Evolutionary conservation across 1,140 invertebrate genomes (phyloP).

Genomic region (Drosophila neocordata): DNA sequence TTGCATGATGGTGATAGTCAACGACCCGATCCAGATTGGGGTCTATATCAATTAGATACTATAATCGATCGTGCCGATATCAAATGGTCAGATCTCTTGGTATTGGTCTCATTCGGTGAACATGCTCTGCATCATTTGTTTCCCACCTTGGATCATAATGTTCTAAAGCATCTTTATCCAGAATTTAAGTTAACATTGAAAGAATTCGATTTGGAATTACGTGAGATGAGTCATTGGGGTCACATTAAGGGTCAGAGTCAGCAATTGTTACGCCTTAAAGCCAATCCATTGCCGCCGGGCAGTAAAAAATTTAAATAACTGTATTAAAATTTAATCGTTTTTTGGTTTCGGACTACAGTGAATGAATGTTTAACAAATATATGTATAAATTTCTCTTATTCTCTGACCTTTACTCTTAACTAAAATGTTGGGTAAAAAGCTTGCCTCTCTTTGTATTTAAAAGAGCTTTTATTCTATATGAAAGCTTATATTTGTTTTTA

Average conservation of each 20-base stretch:
- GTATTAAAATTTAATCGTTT: not conserved
- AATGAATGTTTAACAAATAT: not conserved
- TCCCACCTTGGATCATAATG: constrained; percentile 90
- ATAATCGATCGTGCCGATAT: constrained; percentile 88
- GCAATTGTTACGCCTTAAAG: constrained; percentile 84
- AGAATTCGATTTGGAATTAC: constrained; percentile 86
- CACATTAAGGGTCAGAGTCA: constrained; percentile 87
- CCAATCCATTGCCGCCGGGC: constrained; percentile 79
- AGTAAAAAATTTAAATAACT: constrained; percentile 46
- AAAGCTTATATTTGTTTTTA: not conserved
- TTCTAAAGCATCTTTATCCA: constrained; percentile 86
- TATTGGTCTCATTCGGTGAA: constrained; percentile 89
- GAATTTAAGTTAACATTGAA: constrained; percentile 86
- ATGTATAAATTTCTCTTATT: not conserved
- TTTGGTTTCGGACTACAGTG: not conserved
- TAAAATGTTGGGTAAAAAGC: not conserved
- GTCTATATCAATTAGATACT: constrained; percentile 90
- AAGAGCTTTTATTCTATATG: not conserved
- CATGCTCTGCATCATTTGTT: constrained; percentile 92
- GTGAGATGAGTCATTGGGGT: constrained; percentile 85
- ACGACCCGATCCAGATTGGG: constrained; percentile 88
- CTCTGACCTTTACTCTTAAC: not conserved
- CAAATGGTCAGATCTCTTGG: constrained; percentile 86
- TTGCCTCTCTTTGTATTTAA: not conserved
- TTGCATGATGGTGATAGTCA: constrained; percentile 91